Evolutionary conservation across 2,888 invertebrate species (phyloP), one percentile per base, ranked within the genome.

Genomic region (Conistra vaccinii): DNA sequence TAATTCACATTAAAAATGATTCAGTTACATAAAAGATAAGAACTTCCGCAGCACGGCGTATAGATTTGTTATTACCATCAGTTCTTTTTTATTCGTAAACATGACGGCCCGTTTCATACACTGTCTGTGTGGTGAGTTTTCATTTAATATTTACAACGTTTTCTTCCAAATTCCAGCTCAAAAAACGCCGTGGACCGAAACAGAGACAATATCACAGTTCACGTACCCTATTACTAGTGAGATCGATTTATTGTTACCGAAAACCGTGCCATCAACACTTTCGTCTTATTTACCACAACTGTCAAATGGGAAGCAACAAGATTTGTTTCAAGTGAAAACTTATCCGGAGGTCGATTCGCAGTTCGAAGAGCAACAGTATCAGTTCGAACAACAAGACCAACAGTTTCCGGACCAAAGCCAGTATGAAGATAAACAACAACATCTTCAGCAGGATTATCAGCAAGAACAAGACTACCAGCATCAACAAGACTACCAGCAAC

Each of bases 141-240:
- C 90, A 12, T 88, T 87, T 78, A 90, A 89, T 84, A 80, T 93
- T 86, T 92, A 93, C 80, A 92, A 91, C 88, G 86, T 88, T 81
- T 89, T 93, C 70, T 93, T 91, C 87, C 91, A 93, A 86, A 82
- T 96, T 96, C 80, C 96, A 96, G 96, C 95, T 92, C 96, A 96
- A 92, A 96, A 95, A 90, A 87, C 95, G 70, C 88, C 95, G 82
- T 96, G 95, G 96, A 93, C 92, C 84, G 96, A 96, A 89, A 87
- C 93, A 55, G 96, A 96, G 76, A 91, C 90, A 75, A 88, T 91
- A 74, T 88, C 93, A 55, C 94, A 95, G 85, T 95, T 95, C 90
- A 93, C 94, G 61, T 96, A 95, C 88, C 92, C 94, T 80, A 90
- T 91, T 60, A 92, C 92, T 69, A 94, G 91, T 92, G 94, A 93